Base-by-base conservation (phyloP, 2,797 vertebrate genomes). In the Decapterus maruadsi region DNA sequence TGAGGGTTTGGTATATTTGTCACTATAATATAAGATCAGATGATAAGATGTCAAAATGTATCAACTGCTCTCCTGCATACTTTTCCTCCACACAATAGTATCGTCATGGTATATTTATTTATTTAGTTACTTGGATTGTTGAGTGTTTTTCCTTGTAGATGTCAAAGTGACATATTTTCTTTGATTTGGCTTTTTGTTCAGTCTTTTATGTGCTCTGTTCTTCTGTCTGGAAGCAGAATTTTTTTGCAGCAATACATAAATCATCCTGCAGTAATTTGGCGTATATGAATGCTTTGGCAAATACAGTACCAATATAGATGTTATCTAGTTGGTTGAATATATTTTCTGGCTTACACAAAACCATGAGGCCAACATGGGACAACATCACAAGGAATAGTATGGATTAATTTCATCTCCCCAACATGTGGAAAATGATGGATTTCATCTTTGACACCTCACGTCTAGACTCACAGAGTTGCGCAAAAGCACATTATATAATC, bases 1-100 rank as follows among this genome's bases (percentile, higher is more conserved):
- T 34, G 38, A 56, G 9, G 34, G n/a, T 58, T 61, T 75, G 12
- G 60, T 31, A 42, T 46, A 26, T 69, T 59, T 34, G 8, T 4
- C 45, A n/a, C 19, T 16, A 20, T 22, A 8, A 43, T 76, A 13
- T 50, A 19, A 48, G 45, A 51, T 31, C 13, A 56, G 34, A 36
- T 36, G 34, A 36, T 36, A 57, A 1, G 5, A 43, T 6, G 42
- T 46, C 11, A 61, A 6, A 14, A 22, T 64, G 36, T 1, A 13
- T 26, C 12, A 26, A 12, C 50, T 53, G 17, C 26, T 48, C 17
- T 61, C 16, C 6, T 20, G 16, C 42, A 16, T 40, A 20, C 46
- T 55, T 9, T 31, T 55, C 4, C 6, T 71, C 9, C 29, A 29
- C 29, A 4, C 40, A 53, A 38, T 10, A 16, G 1, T 42, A 40